Percentiles rank a stretch among this genome's conserved stretches.
Conservation (phyloP, 2,113 vertebrate genomes). For the Neolamprologus fasciatus region DNA sequence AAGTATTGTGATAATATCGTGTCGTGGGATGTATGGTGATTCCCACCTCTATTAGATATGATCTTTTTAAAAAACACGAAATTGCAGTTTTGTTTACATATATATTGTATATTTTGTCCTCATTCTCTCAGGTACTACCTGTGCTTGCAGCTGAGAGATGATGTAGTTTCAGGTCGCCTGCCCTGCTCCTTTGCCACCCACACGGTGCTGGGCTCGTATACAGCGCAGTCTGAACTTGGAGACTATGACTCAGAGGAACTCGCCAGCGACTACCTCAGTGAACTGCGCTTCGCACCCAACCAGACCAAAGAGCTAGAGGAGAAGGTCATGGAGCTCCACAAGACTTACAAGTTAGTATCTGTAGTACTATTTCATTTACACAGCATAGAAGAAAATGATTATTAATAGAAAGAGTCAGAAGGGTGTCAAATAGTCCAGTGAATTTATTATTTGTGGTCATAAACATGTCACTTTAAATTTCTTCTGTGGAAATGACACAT, state of each 20-base stretch:
- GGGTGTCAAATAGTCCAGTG: background rate
- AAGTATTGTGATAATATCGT: too few relatives aligned
- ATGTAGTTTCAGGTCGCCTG: constrained; percentile 89
- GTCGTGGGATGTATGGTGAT: too few relatives aligned
- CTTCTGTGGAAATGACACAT: background rate
- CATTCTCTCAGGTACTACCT: constrained; percentile 83
- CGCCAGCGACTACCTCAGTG: constrained; percentile 83
- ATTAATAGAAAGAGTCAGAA: background rate
- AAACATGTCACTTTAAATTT: background rate
- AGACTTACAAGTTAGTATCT: constrained; percentile 85
- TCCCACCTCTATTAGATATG: background rate
- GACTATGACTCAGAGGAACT: constrained; percentile 90
- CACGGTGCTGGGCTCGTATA: constrained; percentile 89
- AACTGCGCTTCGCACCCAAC: constrained; percentile 89
- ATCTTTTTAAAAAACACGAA: background rate
- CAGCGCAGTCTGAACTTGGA: constrained; percentile 89
- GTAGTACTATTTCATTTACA: background rate
- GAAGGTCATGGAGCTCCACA: constrained; percentile 93
- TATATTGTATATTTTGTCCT: background rate
- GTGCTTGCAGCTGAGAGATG: constrained; percentile 90
- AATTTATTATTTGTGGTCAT: background rate
- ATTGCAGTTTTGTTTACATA: background rate
- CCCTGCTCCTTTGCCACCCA: constrained; percentile 95
- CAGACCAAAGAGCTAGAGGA: constrained; percentile 95
- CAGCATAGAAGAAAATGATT: background rate